Evolutionary conservation across 1,140 invertebrate species (phyloP).

Genomic region (Lysiphlebus fabarum): DNA sequence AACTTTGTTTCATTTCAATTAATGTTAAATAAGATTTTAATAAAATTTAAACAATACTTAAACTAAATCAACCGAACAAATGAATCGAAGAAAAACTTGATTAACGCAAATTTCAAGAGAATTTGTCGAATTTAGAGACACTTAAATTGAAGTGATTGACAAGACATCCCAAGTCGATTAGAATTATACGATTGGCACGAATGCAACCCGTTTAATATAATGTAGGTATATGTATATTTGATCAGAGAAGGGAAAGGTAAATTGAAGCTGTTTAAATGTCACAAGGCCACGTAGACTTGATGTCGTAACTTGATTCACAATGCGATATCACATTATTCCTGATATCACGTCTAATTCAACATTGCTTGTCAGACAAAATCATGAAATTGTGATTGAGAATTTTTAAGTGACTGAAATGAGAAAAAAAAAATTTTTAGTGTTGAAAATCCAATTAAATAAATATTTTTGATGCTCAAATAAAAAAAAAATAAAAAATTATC

Average conservation of each 20-base stretch:
- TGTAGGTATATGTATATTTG: too few relatives aligned
- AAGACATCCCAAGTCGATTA: constrained; percentile 13
- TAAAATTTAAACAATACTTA: too few relatives aligned
- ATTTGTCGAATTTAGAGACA: neutral
- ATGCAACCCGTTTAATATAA: too few relatives aligned
- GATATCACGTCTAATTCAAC: neutral
- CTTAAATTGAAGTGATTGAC: constrained; percentile 9
- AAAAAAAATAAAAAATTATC: too few relatives aligned
- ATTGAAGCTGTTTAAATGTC: constrained; percentile 11
- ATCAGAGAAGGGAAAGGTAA: constrained; percentile 6
- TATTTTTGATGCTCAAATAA: too few relatives aligned
- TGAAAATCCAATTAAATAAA: too few relatives aligned
- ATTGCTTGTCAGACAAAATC: constrained; percentile 31
- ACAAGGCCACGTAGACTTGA: constrained; percentile 10
- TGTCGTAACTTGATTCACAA: neutral
- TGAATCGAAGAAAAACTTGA: neutral
- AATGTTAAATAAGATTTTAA: too few relatives aligned
- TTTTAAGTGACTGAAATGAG: too few relatives aligned
- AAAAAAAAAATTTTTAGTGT: too few relatives aligned
- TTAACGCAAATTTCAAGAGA: neutral
- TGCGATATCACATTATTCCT: constrained; percentile 11
- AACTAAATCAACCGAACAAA: too few relatives aligned
- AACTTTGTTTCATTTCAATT: too few relatives aligned
- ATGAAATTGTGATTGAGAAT: too few relatives aligned
- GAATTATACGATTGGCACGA: neutral